phyloP scores from a whole-genome alignment of 2,113 vertebrate genomes.

The Zosterops borbonicus region DNA sequence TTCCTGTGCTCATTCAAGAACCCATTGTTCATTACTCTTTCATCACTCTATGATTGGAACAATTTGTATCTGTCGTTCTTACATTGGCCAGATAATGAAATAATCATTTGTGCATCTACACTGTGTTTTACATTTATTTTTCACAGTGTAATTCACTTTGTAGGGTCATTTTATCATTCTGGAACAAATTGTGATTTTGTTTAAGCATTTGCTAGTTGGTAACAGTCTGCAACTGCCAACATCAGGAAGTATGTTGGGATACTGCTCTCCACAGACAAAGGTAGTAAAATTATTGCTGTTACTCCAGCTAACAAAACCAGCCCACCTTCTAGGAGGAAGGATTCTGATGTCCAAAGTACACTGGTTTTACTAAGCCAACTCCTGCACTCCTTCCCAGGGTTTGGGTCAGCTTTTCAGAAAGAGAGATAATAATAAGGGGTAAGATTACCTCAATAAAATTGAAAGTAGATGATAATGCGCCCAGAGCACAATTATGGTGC shows the following conservation, averaged over 20 bases:
- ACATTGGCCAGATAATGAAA: constrained; percentile 80
- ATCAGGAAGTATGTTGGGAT: constrained; percentile 3
- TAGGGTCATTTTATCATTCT: constrained; percentile 72
- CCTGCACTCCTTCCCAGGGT: not conserved
- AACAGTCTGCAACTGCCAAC: not conserved
- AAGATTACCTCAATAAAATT: constrained; percentile 54
- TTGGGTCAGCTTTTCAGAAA: not conserved
- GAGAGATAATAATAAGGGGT: not conserved
- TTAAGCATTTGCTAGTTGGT: constrained; percentile 37
- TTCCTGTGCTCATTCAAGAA: constrained; percentile 75
- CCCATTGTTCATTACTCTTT: constrained; percentile 80
- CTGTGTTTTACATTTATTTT: constrained; percentile 73
- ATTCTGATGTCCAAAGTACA: not conserved
- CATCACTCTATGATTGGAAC: constrained; percentile 76
- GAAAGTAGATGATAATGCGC: constrained; percentile 6
- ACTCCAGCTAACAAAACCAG: not conserved
- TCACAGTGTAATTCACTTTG: constrained; percentile 71
- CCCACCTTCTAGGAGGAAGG: not conserved
- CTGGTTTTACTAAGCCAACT: not conserved
- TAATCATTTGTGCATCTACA: constrained; percentile 77
- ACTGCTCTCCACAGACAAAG: not conserved
- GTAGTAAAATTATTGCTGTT: not conserved
- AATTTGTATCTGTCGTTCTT: constrained; percentile 81
- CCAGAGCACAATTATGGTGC: not conserved
- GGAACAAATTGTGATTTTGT: constrained; percentile 64